These are phyloP conservation scores for Eptesicus fuscus DNA, from an alignment of 2,113 vertebrate species.

Conservation along the genomic window DNA sequence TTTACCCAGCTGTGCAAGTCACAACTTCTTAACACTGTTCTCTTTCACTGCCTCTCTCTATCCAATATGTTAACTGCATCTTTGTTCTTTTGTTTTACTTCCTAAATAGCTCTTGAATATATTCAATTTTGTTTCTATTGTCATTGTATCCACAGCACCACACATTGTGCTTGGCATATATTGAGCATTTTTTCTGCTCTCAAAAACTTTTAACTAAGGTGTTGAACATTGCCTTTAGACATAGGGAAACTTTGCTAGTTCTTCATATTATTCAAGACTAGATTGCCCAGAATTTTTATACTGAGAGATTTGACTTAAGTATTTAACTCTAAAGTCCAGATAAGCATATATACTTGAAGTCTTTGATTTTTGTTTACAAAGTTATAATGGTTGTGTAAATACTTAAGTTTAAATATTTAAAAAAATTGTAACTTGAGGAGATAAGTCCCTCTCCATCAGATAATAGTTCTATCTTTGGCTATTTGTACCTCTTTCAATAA, in stretches of 20 bases:
- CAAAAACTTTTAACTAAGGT: not conserved
- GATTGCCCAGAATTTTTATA: not conserved
- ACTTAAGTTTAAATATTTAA: not conserved
- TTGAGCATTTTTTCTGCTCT: conserved; percentile 29
- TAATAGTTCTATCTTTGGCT: not conserved
- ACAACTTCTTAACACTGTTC: not conserved
- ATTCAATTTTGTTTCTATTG: not conserved
- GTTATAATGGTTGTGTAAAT: not conserved
- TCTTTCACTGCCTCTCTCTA: not conserved
- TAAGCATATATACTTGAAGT: not conserved
- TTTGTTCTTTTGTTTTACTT: not conserved
- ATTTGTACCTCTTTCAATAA: not conserved
- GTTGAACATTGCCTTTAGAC: not conserved
- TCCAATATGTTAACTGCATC: not conserved
- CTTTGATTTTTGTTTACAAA: not conserved
- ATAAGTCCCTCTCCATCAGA: not conserved
- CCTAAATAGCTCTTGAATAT: not conserved
- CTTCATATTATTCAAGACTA: not conserved
- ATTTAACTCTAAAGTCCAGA: not conserved
- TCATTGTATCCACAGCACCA: not conserved
- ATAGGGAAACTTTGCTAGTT: not conserved
- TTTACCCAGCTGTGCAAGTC: not conserved
- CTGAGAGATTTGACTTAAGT: not conserved
- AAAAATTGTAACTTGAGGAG: not conserved
- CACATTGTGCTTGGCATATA: not conserved